Conservation (phyloP, 2,797 vertebrate species). For the Natrix natrix region DNA sequence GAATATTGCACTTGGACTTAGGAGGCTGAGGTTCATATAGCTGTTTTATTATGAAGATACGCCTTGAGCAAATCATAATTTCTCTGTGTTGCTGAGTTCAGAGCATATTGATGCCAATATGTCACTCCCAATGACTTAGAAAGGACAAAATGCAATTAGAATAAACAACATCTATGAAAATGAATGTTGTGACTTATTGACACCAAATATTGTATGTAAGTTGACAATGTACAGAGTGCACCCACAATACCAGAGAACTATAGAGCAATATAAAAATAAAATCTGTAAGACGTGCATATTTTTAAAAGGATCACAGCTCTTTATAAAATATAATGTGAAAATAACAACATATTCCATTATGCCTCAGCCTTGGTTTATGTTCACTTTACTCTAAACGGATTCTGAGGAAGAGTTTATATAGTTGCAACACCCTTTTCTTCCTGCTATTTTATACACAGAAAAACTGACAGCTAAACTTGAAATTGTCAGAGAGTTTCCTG, state of each 20-base stretch:
- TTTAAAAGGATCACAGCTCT: not conserved
- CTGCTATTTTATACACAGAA: conserved; percentile 43
- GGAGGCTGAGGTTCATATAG: not conserved
- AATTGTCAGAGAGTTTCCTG: conserved; percentile 34
- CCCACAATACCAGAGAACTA: not conserved
- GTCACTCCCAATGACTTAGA: not conserved
- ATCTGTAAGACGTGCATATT: not conserved
- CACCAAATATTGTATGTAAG: not conserved
- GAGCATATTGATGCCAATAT: not conserved
- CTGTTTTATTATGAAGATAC: not conserved
- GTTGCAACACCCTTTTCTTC: conserved; percentile 19
- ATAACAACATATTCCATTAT: not conserved
- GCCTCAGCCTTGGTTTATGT: not conserved
- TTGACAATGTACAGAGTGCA: not conserved
- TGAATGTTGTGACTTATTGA: not conserved
- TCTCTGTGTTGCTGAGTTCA: not conserved
- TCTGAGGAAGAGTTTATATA: not conserved
- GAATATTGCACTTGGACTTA: not conserved
- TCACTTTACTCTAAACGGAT: not conserved
- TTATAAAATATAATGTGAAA: not conserved
- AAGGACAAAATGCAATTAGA: not conserved
- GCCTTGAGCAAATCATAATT: not conserved
- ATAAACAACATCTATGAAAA: not conserved
- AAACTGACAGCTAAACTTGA: conserved; percentile 35
- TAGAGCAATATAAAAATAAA: not conserved